These are phyloP conservation scores for Furcifer pardalis DNA, from an alignment of 2,797 vertebrate species.

Conservation along the genomic window DNA sequence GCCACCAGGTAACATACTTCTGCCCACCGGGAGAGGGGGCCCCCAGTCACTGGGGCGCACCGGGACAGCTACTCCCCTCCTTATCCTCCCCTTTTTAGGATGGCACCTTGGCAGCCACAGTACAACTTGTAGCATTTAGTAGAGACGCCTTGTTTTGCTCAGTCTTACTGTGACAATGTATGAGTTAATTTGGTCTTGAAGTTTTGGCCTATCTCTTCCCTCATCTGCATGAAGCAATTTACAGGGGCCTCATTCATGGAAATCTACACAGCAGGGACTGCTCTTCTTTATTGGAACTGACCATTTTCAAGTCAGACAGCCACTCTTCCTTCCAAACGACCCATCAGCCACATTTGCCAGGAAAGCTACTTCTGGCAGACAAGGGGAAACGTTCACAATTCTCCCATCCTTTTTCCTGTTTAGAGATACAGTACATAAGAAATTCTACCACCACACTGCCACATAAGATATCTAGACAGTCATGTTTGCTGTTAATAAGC, in stretches of 20 bases:
- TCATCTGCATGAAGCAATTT: not conserved
- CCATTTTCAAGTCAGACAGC: not conserved
- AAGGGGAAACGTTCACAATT: not conserved
- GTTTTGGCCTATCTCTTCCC: not conserved
- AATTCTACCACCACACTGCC: not conserved
- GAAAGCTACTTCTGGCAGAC: not conserved
- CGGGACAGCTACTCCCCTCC: too few species aligned
- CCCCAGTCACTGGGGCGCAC: too few species aligned
- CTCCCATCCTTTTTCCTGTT: conserved; percentile 4
- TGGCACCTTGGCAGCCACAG: not conserved
- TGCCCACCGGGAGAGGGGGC: too few species aligned
- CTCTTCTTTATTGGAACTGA: not conserved
- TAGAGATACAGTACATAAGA: not conserved
- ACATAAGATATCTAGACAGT: too few species aligned
- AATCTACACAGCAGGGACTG: not conserved
- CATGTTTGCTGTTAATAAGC: too few species aligned
- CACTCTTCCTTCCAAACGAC: too few species aligned
- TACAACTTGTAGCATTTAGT: not conserved
- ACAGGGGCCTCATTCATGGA: not conserved
- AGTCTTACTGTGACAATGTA: not conserved
- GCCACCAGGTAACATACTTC: too few species aligned
- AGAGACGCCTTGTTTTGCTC: not conserved
- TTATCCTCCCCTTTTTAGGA: not conserved
- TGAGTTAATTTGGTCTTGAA: not conserved
- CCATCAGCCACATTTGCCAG: not conserved